These are phyloP conservation scores for Gila robusta DNA, from an alignment of 2,797 vertebrate genomes.

Conservation along the genomic window DNA sequence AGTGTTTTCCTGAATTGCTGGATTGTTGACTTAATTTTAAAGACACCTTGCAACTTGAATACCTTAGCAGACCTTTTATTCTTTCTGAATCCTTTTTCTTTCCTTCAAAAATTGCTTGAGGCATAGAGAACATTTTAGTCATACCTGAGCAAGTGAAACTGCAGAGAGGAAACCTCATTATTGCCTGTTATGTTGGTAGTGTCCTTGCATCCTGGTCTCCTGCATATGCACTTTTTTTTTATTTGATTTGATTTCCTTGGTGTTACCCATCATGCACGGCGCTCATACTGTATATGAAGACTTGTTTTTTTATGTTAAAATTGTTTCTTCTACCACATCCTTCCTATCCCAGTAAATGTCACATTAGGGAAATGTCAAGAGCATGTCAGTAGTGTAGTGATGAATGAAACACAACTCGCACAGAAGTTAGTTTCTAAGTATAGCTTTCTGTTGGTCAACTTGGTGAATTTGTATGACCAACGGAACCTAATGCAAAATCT, in stretches of 20 bases:
- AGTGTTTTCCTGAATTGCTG: background rate
- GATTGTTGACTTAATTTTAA: conserved; percentile 2
- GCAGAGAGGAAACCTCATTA: background rate
- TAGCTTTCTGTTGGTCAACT: background rate
- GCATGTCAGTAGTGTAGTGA: background rate
- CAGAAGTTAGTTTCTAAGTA: background rate
- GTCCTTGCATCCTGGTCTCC: background rate
- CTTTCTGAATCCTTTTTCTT: background rate
- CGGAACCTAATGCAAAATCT: background rate
- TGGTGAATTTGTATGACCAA: background rate
- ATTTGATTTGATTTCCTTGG: background rate
- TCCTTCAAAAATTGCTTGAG: background rate
- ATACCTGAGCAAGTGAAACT: background rate
- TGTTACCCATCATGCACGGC: no score
- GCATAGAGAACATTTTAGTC: background rate
- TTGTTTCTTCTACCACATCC: background rate
- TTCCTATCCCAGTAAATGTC: background rate
- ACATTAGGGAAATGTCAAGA: background rate
- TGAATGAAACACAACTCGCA: background rate
- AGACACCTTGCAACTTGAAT: background rate
- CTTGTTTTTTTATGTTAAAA: background rate
- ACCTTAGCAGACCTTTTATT: background rate
- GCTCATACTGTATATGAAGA: background rate
- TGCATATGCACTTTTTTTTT: background rate
- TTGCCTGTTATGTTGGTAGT: background rate